A percentile compares a stretch with the other conserved stretches of the same genome.
Evolutionary conservation across 2,113 vertebrate genomes (phyloP).

Genomic region (Arvicanthis niloticus): DNA sequence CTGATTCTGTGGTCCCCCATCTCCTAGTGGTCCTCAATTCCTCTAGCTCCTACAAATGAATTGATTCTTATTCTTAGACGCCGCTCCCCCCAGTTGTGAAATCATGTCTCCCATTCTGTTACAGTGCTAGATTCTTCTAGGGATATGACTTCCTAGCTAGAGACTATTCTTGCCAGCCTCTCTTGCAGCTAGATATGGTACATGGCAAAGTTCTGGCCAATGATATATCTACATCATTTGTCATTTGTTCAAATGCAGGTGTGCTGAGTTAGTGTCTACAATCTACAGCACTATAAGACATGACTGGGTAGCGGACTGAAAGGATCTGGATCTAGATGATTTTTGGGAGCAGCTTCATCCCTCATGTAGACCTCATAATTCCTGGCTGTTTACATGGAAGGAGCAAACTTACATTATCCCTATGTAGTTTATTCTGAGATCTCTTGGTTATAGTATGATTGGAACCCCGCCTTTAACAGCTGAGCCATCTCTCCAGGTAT

Average conservation of each 20-base stretch:
- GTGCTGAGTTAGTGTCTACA: not conserved
- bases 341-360: not conserved
- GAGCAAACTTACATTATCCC: not conserved
- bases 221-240: not conserved
- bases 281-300: not conserved
- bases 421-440: slow-evolving; percentile 8
- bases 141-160: not conserved
- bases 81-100: not conserved
- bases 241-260: slow-evolving; percentile 2
- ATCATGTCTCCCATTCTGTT: not conserved
- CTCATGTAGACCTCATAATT: not conserved
- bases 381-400: not conserved
- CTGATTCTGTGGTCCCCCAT: not conserved
- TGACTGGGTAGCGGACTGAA: not conserved
- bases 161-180: not conserved
- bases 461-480: not conserved
- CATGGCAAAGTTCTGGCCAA: slow-evolving; percentile 33
- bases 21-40: not conserved
- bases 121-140: not conserved
- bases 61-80: not conserved
- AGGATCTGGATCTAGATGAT: not conserved
- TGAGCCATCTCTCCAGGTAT: not conserved
- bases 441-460: not conserved
- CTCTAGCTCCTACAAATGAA: not conserved
- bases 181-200: not conserved